Evolutionary conservation across 2,888 invertebrate genomes (phyloP).

Genomic region (Hydropsyche betteni): DNA sequence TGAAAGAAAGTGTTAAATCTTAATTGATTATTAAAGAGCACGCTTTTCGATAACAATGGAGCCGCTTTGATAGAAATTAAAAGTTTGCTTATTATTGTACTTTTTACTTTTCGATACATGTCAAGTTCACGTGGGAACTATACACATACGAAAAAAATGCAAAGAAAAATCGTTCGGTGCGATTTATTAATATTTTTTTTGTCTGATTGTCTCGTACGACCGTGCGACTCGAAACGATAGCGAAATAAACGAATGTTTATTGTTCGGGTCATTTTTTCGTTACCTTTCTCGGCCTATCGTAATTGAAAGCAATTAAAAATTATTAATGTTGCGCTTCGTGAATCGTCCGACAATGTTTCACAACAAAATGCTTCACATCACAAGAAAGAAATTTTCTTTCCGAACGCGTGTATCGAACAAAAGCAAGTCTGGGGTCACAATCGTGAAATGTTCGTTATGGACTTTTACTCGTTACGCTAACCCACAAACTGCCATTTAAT

Average conservation of each 20-base stretch:
- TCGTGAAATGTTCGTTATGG: constrained; percentile 25
- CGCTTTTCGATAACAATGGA: constrained; percentile 44
- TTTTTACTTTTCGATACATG: constrained; percentile 35
- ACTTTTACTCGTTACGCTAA: constrained; percentile 14
- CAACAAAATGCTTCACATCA: not conserved
- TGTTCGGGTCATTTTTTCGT: constrained; percentile 19
- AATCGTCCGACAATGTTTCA: not conserved
- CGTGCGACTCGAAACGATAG: constrained; percentile 8
- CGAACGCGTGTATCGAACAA: not conserved
- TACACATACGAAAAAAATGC: constrained; percentile 1
- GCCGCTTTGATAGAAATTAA: constrained; percentile 42
- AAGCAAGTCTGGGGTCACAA: not conserved
- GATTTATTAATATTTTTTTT: constrained; percentile 8
- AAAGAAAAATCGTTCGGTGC: not conserved
- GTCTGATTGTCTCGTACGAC: constrained; percentile 7
- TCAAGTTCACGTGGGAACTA: constrained; percentile 49
- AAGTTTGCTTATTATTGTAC: constrained; percentile 33
- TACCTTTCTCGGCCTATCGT: not conserved
- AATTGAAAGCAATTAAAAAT: constrained; percentile 4
- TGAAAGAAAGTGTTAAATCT: constrained; percentile 38
- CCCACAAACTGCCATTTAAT: constrained; percentile 25
- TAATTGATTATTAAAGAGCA: constrained; percentile 37
- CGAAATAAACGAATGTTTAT: constrained; percentile 28
- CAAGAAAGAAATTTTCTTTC: not conserved
- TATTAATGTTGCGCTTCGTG: constrained; percentile 4